Conservation (phyloP, 2,888 invertebrate genomes). For the Oscheius sp. region DNA sequence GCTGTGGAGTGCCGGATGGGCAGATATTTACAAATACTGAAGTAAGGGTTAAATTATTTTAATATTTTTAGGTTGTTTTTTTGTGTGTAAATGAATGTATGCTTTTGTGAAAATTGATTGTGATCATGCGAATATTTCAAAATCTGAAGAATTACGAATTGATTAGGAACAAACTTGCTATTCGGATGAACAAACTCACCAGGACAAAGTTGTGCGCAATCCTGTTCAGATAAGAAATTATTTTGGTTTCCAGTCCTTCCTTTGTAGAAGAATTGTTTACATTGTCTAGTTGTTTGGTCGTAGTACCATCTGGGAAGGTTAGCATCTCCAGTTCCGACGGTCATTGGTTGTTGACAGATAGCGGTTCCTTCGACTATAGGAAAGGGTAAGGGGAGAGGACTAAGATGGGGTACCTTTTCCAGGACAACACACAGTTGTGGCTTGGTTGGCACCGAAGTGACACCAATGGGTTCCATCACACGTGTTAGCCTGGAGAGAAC, state of each 20-base stretch:
- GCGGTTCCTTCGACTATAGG: conserved; percentile 48
- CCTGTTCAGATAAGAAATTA: conserved; percentile 65
- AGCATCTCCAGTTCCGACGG: conserved; percentile 58
- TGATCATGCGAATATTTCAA: neutral
- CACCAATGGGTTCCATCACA: conserved; percentile 64
- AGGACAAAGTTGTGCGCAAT: conserved; percentile 60
- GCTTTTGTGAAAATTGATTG: neutral
- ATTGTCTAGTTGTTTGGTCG: conserved; percentile 56
- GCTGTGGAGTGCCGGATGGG: conserved; percentile 59
- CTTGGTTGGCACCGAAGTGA: conserved; percentile 66
- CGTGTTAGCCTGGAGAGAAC: conserved; percentile 47
- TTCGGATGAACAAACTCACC: conserved; percentile 28
- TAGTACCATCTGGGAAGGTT: conserved; percentile 61
- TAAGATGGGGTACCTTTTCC: conserved; percentile 53
- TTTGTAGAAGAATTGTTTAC: conserved; percentile 63
- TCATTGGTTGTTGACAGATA: conserved; percentile 60
- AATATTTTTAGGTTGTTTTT: neutral
- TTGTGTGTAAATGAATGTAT: neutral
- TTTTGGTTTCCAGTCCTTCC: conserved; percentile 62
- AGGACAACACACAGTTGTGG: conserved; percentile 70
- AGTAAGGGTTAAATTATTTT: neutral
- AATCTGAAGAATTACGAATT: too few relatives aligned
- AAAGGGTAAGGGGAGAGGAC: neutral
- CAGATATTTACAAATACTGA: conserved; percentile 66
- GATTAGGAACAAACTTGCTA: neutral